Conservation (phyloP, 1,140 invertebrate species). For the Cepaea nemoralis region DNA sequence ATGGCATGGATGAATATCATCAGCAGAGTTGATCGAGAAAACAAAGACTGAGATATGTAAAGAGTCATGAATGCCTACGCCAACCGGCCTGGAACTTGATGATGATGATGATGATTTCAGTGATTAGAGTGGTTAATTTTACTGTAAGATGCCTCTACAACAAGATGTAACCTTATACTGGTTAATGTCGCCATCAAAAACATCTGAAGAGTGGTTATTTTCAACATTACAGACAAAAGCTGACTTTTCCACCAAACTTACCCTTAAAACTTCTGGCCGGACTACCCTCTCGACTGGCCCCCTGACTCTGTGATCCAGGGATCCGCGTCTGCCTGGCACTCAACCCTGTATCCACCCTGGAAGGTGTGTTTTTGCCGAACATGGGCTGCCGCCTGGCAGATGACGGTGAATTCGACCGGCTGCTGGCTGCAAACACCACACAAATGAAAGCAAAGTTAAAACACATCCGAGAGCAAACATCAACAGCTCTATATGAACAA, state of each 20-base stretch:
- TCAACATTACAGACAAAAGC: too few relatives aligned
- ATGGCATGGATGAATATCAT: too few relatives aligned
- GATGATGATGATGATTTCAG: too few relatives aligned
- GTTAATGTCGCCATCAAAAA: too few relatives aligned
- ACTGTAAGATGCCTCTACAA: conserved; percentile 17
- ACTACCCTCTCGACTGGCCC: conserved; percentile 78
- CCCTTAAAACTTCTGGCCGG: conserved; percentile 72
- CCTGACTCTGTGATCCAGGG: conserved; percentile 77
- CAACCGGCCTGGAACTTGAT: too few relatives aligned
- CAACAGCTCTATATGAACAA: too few relatives aligned
- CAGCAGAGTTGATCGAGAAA: too few relatives aligned
- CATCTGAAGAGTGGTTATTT: too few relatives aligned
- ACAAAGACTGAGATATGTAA: too few relatives aligned
- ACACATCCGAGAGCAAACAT: too few relatives aligned
- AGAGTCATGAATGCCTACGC: too few relatives aligned
- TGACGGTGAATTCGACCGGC: conserved; percentile 88
- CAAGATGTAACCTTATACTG: neutral
- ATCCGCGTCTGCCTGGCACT: conserved; percentile 60
- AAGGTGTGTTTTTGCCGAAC: conserved; percentile 78
- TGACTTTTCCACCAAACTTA: neutral
- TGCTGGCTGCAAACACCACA: conserved; percentile 77
- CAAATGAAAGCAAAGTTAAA: neutral
- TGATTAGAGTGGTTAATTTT: too few relatives aligned
- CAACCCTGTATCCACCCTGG: conserved; percentile 48
- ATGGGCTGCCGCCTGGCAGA: conserved; percentile 76